These are phyloP conservation scores for Zaprionus obscuricornis DNA, from an alignment of 2,888 invertebrate genomes.

Conservation along the genomic window DNA sequence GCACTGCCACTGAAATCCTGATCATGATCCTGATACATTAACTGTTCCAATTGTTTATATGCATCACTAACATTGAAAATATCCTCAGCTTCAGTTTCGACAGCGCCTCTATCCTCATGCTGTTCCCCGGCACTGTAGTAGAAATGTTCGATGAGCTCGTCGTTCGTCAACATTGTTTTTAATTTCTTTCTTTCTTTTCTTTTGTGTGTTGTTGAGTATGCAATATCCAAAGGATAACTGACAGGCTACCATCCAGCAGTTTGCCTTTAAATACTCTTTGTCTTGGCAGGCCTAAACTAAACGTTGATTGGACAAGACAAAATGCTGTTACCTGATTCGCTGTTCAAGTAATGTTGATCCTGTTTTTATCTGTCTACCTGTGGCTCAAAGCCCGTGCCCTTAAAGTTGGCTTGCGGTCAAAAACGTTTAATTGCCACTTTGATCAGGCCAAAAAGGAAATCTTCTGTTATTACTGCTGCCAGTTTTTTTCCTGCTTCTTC, in stretches of 20 bases:
- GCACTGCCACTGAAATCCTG: conserved; percentile 51
- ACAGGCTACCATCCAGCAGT: not conserved
- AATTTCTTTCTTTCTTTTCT: not conserved
- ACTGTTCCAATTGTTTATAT: conserved; percentile 56
- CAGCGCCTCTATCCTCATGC: conserved; percentile 26
- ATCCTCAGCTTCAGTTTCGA: conserved; percentile 20
- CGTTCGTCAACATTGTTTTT: conserved; percentile 61
- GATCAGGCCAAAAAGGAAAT: not conserved
- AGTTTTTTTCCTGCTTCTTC: no score
- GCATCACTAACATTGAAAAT: conserved; percentile 35
- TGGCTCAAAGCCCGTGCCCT: conserved; percentile 51
- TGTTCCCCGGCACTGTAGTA: conserved; percentile 41
- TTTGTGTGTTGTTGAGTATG: conserved; percentile 26
- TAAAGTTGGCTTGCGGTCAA: conserved; percentile 82
- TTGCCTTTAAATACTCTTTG: conserved; percentile 46
- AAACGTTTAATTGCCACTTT: conserved; percentile 78
- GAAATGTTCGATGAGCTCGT: conserved; percentile 60
- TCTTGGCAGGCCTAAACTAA: not conserved
- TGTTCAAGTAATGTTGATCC: conserved; percentile 30
- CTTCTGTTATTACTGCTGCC: no score
- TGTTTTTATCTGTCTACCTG: conserved; percentile 34
- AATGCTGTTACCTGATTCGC: conserved; percentile 68
- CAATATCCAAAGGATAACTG: conserved; percentile 62
- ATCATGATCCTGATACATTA: conserved; percentile 45
- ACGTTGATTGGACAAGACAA: conserved; percentile 52